Evolutionary conservation across 2,797 vertebrate species (phyloP), one percentile per base, ranked within the genome.

Genomic region (Diplodus sargus): DNA sequence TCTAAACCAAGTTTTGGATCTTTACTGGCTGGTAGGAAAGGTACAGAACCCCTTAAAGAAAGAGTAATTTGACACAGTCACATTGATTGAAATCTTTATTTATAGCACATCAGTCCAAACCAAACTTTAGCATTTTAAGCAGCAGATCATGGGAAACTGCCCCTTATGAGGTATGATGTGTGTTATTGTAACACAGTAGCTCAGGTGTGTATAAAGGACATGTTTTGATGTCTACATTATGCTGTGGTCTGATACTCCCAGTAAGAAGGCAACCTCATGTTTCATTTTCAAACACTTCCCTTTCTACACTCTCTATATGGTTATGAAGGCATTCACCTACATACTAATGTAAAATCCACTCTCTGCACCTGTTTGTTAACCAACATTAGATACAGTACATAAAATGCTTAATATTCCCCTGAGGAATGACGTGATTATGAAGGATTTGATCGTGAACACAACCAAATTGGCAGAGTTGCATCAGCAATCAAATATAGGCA

Each of bases 21-120:
- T 54, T 75, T 17, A 49, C n/a, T 22, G 0, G 23, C 34, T 28
- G 25, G 25, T 42, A 23, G 39, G 25, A 56, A 49, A 5, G 62
- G 28, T 22, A 47, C n/a, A 56, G 9, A 57, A 18, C 2, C 14
- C 4, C 1, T 45, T 5, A 74, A 54, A 68, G 20, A 72, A n/a
- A 57, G 0, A 66, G 5, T 34, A 34, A 34, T 34, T 34, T 34
- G 30, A 34, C 28, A 30, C 5, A 34, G 20, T 74, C 57, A 43
- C 4, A 23, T 51, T 69, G 47, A 83, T 81, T 10, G 69, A 76
- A 66, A 61, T 81, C n/a, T 85, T 86, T 75, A 86, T 92, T 92
- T 53, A 63, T 85, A 20, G 66, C 49, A 78, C 18, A 75, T 7
- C 53, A 84, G 70, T 64, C 56, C 74, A 86, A 76, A 80, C 61